Evolutionary conservation across 2,797 vertebrate species (phyloP).

Genomic region (Lindbergichthys nudifrons): DNA sequence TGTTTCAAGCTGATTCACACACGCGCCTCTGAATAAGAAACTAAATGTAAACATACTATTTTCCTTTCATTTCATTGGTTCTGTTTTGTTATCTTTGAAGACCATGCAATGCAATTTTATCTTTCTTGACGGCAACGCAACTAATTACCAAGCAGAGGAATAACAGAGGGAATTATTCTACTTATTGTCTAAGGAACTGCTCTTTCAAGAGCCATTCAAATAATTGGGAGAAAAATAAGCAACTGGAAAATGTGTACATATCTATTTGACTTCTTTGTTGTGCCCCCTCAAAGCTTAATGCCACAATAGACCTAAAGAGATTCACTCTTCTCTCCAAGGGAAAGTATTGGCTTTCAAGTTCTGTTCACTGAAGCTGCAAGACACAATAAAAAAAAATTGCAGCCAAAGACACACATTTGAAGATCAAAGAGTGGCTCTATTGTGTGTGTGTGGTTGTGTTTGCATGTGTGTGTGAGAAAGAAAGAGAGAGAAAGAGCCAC

Average conservation of each 20-base stretch:
- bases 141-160: constrained; percentile 64
- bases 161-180: constrained; percentile 49
- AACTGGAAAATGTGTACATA: constrained; percentile 60
- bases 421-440: constrained; percentile 65
- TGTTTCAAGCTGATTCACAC: constrained; percentile 22
- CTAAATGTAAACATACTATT: constrained; percentile 54
- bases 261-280: constrained; percentile 75
- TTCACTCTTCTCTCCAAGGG: constrained; percentile 64
- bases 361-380: constrained; percentile 70
- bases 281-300: constrained; percentile 71
- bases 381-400: constrained; percentile 55
- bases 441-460: constrained; percentile 47
- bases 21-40: constrained; percentile 19
- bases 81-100: constrained; percentile 68
- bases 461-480: constrained; percentile 36
- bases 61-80: constrained; percentile 49
- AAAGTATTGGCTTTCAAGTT: constrained; percentile 72
- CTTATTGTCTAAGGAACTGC: constrained; percentile 59
- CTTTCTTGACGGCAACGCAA: constrained; percentile 28
- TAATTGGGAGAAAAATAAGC: constrained; percentile 65
- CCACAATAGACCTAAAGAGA: constrained; percentile 73
- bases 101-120: constrained; percentile 56
- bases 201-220: constrained; percentile 66
- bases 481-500: constrained; percentile 28
- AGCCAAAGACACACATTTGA: constrained; percentile 67